Conservation (phyloP, 1,140 invertebrate species). For the Tenebrio molitor region DNA sequence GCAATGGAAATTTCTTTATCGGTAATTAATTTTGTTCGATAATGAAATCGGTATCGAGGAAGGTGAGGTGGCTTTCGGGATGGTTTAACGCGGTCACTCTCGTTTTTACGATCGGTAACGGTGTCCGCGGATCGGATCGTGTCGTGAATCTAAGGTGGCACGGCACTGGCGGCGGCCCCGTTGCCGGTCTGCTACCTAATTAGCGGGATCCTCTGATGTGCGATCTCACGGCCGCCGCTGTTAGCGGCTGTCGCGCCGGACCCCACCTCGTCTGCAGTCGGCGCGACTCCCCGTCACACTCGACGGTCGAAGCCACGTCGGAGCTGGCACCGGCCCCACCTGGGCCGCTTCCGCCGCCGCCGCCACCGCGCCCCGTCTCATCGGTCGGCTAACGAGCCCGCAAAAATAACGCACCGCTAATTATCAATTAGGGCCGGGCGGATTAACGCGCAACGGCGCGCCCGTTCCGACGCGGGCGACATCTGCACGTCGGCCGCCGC, state of each 20-base stretch:
- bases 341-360: background rate
- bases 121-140: no score
- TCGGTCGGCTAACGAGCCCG: slow-evolving; percentile 29
- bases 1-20: no score
- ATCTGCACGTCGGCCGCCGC: background rate
- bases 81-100: no score
- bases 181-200: slow-evolving; percentile 54
- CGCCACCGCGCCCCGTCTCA: background rate
- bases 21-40: no score
- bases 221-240: slow-evolving; percentile 53
- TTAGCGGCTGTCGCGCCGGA: slow-evolving; percentile 64
- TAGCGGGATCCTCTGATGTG: slow-evolving; percentile 38
- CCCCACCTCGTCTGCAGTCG: slow-evolving; percentile 56
- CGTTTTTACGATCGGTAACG: no score
- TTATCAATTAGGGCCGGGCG: slow-evolving; percentile 25
- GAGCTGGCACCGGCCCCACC: background rate
- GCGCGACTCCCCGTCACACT: background rate
- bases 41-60: no score
- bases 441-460: slow-evolving; percentile 17
- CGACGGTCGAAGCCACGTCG: no score
- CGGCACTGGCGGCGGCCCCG: slow-evolving; percentile 57
- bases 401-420: slow-evolving; percentile 22
- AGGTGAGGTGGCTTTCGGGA: no score
- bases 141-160: no score
- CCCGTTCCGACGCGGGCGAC: slow-evolving; percentile 4